These are phyloP conservation scores for Enteromius thamalakanensis DNA, from an alignment of 2,797 vertebrate genomes.

Conservation along the genomic window DNA sequence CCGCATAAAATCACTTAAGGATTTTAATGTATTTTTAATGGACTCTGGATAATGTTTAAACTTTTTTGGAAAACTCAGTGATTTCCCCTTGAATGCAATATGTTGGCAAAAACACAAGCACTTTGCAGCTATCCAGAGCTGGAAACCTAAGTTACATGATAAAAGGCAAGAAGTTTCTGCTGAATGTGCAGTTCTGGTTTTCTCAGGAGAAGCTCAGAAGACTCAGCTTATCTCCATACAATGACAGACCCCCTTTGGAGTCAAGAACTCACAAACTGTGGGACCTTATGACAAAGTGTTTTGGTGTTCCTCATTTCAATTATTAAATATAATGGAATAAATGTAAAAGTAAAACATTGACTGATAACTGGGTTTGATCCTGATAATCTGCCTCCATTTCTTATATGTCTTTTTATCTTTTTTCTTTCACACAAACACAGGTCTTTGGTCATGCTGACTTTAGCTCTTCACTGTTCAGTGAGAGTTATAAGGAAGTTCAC, in stretches of 20 bases:
- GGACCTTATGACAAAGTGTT: not conserved
- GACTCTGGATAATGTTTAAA: not conserved
- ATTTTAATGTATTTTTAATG: not conserved
- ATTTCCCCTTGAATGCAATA: not conserved
- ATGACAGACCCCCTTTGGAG: not conserved
- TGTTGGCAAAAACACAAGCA: no score
- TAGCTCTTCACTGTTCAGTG: constrained; percentile 45
- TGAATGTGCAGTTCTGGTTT: not conserved
- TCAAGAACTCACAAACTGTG: not conserved
- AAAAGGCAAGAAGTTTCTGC: no score
- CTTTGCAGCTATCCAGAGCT: not conserved
- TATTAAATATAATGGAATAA: not conserved
- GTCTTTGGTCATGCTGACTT: constrained; percentile 67
- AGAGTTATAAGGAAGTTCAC: constrained; percentile 60
- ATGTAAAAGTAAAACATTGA: not conserved
- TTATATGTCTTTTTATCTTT: not conserved
- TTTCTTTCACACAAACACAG: constrained; percentile 40
- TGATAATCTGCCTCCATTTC: not conserved
- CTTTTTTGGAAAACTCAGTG: not conserved
- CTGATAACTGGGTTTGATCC: not conserved
- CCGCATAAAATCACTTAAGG: not conserved
- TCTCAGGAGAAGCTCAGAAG: not conserved
- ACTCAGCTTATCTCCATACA: not conserved
- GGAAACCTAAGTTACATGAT: not conserved
- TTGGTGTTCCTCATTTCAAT: not conserved